Evolutionary conservation across 2,113 vertebrate genomes (phyloP).

Genomic region (Pomatostomus ruficeps): DNA sequence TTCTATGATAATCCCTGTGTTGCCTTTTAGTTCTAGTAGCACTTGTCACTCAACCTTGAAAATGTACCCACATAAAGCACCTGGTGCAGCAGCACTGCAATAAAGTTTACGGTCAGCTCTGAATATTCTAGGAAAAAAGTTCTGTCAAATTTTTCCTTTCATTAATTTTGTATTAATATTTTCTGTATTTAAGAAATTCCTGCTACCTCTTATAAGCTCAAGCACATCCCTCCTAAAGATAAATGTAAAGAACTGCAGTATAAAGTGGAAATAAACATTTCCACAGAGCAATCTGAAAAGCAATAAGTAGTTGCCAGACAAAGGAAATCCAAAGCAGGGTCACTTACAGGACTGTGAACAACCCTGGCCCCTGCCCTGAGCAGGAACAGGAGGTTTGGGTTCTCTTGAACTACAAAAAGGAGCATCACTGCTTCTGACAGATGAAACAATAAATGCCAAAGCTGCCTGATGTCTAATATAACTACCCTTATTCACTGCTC

Average conservation of each 20-base stretch:
- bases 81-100: not conserved
- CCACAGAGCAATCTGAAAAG: not conserved
- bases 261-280: not conserved
- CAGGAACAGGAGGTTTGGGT: not conserved
- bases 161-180: not conserved
- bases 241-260: not conserved
- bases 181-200: not conserved
- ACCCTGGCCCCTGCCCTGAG: not conserved
- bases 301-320: fast-evolving
- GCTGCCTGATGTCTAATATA: not conserved
- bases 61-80: not conserved
- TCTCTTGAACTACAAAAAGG: not conserved
- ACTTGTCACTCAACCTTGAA: not conserved
- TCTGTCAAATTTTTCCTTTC: not conserved
- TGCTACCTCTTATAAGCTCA: not conserved
- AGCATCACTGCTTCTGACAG: not conserved
- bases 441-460: not conserved
- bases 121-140: not conserved
- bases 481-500: not conserved
- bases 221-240: not conserved
- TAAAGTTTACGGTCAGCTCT: not conserved
- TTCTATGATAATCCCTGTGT: not conserved
- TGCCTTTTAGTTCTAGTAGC: not conserved
- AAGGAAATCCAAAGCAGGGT: not conserved
- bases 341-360: not conserved